Evolutionary conservation across 2,888 invertebrate genomes (phyloP).

Genomic region (Noctua comes): DNA sequence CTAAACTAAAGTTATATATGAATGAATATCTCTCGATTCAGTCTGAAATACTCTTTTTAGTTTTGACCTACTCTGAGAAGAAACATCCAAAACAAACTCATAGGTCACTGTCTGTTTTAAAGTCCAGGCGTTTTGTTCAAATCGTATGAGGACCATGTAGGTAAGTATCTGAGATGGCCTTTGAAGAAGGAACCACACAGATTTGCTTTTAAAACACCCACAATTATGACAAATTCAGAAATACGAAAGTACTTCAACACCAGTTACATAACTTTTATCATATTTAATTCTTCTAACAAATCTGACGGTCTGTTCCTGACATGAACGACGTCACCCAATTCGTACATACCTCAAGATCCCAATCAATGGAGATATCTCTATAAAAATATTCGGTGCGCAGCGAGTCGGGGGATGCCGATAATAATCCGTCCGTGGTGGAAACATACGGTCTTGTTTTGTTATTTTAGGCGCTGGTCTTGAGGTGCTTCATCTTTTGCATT

Average conservation of each 20-base stretch:
- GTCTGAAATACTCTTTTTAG: too few species aligned
- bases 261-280: background rate
- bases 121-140: too few species aligned
- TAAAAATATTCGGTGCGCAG: conserved; percentile 68
- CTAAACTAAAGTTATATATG: too few species aligned
- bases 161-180: too few species aligned
- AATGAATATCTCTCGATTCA: too few species aligned
- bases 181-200: too few species aligned
- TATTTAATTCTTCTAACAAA: background rate
- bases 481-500: too few species aligned
- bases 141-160: too few species aligned
- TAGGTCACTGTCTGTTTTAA: too few species aligned
- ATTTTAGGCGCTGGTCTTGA: background rate
- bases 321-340: conserved; percentile 41
- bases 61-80: too few species aligned
- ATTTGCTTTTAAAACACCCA: background rate
- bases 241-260: background rate
- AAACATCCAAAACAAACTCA: too few species aligned
- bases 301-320: conserved; percentile 24
- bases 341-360: conserved; percentile 45
- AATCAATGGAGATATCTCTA: conserved; percentile 65
- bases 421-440: conserved; percentile 62
- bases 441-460: conserved; percentile 52
- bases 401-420: conserved; percentile 60
- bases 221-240: background rate